Evolutionary conservation across 2,113 vertebrate species (phyloP).

Genomic region (Falco punctatus): DNA sequence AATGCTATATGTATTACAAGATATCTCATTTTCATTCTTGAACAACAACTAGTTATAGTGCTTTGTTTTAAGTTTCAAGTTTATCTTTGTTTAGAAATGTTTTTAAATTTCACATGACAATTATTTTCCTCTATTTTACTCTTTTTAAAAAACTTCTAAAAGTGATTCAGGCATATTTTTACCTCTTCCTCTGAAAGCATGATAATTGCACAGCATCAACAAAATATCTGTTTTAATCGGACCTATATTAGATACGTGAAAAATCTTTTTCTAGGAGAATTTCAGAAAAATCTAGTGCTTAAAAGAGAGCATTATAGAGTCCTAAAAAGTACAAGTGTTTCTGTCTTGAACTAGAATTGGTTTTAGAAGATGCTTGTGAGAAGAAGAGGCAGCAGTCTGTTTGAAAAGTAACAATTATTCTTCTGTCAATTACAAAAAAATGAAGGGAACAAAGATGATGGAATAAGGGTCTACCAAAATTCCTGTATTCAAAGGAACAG

Average conservation of each 20-base stretch:
- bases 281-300: neutral
- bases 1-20: neutral
- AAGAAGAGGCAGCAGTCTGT: neutral
- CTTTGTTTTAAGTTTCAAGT: neutral
- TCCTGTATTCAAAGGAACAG: neutral
- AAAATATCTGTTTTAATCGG: neutral
- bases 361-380: neutral
- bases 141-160: neutral
- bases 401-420: neutral
- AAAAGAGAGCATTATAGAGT: neutral
- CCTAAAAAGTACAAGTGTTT: neutral
- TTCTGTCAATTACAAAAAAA: neutral
- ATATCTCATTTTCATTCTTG: neutral
- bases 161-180: neutral
- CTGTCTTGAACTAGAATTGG: neutral
- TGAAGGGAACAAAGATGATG: neutral
- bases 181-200: neutral
- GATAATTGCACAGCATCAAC: neutral
- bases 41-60: neutral
- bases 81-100: neutral
- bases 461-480: neutral
- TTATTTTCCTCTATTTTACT: neutral
- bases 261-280: neutral
- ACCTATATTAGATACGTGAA: neutral
- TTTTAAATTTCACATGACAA: neutral